These are phyloP conservation scores for Tetrapedia diversipes DNA, from an alignment of 2,888 invertebrate species.

Conservation along the genomic window DNA sequence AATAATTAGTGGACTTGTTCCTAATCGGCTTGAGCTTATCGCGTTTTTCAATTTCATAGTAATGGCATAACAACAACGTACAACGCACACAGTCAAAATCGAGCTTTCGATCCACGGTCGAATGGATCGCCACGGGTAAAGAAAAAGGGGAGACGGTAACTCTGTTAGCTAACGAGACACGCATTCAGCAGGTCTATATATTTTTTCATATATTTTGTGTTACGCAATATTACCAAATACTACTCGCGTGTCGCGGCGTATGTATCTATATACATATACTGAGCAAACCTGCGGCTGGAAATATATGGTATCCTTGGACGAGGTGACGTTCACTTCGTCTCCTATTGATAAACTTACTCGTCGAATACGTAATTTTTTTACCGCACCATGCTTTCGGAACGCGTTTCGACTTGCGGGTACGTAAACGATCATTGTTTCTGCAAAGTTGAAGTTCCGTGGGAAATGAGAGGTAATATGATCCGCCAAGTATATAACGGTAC, in stretches of 20 bases:
- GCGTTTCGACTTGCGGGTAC: background rate
- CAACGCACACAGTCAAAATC: background rate
- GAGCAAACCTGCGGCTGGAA: background rate
- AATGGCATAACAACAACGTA: conserved; percentile 38
- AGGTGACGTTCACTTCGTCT: background rate
- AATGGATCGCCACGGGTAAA: conserved; percentile 1
- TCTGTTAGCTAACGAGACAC: conserved; percentile 25
- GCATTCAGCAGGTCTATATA: conserved; percentile 19
- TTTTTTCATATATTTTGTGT: conserved; percentile 37
- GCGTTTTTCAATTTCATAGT: no score
- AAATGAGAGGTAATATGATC: background rate
- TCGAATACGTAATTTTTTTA: background rate
- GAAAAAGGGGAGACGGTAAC: background rate
- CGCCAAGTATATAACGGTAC: no score
- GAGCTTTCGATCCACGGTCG: conserved; percentile 2
- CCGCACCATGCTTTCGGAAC: no score
- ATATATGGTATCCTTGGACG: background rate
- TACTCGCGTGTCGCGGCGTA: conserved; percentile 9
- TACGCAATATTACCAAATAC: conserved; percentile 38
- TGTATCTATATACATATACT: conserved; percentile 3
- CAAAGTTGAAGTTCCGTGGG: background rate
- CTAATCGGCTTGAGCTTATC: no score
- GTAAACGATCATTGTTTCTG: background rate
- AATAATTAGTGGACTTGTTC: no score
- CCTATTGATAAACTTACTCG: background rate